Base-by-base conservation (phyloP, 1,140 invertebrate species). In the Bombus affinis region DNA sequence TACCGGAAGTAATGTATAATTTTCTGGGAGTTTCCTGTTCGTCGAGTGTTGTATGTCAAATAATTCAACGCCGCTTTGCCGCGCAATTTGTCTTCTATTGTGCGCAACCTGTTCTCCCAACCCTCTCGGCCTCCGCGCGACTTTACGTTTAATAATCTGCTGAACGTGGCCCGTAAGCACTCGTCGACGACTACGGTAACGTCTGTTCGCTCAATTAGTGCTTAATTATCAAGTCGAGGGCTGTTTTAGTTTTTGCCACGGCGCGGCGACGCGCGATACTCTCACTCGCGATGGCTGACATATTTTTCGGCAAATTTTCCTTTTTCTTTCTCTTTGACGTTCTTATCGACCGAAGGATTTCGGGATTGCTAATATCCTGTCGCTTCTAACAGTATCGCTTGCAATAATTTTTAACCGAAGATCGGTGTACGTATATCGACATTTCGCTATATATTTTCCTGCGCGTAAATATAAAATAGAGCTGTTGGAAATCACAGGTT, bases 1-100 rank as follows among this genome's bases (percentile, higher is more conserved):
- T 71, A 82, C 83, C 70, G 68, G 74, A 82, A 89, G 73, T 47
- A 53, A 59, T 53, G 73, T 81, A 79, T 83, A 88, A 89, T 86
- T 89, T 79, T 72, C 70, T 15, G 39, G 53, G 42, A 89, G 88
- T 81, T 81, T 37, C 13, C 37, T 32, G 53, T n/a, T 70, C 57
- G 42, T 78, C 65, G 81, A 80, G 81, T 32, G 42, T 22, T 18
- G 22, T 65, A 53, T 53, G 78, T 74, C 87, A 47, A 86, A 89
- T 83, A 83, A 86, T 89, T 88, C 88, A 89, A 8, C 66, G 53
- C 42, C 39, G 47, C 57, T 62, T 44, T 53, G 35, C 80, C 32
- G 65, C 71, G 37, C 87, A 89, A 89, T 89, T 89, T 89, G 80
- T 89, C 88, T 86, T 76, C 72, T 62, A 81, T 89, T 83, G 87